Base-by-base conservation (phyloP, 2,888 invertebrate genomes). In the Plutella xylostella region DNA sequence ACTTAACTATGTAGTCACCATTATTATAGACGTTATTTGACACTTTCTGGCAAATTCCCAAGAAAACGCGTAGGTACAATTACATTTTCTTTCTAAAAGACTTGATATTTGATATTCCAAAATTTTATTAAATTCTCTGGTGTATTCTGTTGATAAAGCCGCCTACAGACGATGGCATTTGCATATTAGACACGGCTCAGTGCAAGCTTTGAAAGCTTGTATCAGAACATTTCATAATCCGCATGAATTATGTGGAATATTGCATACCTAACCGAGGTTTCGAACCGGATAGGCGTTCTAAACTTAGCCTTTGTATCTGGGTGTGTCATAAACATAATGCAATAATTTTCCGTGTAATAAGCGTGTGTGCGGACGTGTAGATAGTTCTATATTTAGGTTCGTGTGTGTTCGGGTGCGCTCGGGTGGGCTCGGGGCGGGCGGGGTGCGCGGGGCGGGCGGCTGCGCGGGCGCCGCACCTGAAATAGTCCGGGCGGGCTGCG, bases 361-460 rank as follows among this genome's bases (percentile, higher is more conserved):
- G 56, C 55, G n/a, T n/a, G 49, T 55, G 51, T 52, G 60, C 50
- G 57, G 58, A 57, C 58, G 63, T 61, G 60, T 63, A 57, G 63
- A 61, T 70, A 70, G 63, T 64, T 70, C 68, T 61, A 67, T 68
- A 68, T 62, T 68, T 68, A 74, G 72, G 60, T 65, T 72, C 74
- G 76, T 71, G 62, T 52, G 66, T 55, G 62, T 48, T 70, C 77
- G 76, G 50, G 39, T 22, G 45, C 37, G 55, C 48, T 52, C 58
- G 58, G 56, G 49, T 48, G 52, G 45, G 51, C 42, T 73, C 75
- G 75, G 65, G 50, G 28, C 68, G 71, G 67, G 51, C 42, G 73
- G 74, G 75, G 65, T 50, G 28, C 68, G 71, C 67, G 50, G 39
- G 28, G 45, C 37, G 55, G 48, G 52, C 58, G 58, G 56, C 49